Base-by-base conservation (phyloP, 2,113 vertebrate genomes). In the Protobothrops mucrosquamatus region DNA sequence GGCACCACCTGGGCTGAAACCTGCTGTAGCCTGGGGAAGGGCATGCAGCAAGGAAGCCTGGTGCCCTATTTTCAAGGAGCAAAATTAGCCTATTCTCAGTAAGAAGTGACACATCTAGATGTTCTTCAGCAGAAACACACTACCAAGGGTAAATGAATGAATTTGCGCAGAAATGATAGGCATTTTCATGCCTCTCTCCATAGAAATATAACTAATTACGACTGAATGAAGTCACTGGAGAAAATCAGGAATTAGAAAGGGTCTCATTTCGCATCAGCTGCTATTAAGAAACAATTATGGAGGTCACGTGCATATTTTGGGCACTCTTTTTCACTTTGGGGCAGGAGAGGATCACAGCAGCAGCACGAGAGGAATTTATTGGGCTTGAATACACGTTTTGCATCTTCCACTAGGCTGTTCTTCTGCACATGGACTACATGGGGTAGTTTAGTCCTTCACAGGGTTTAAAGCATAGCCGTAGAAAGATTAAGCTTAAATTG, bases 211-310 rank as follows among this genome's bases (percentile, higher is more conserved):
- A 15, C 2, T n/a, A 3, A 22, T 8, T n/a, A 88, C 4, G 29
- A 26, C 14, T 9, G 7, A 4, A 89, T 1, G 26, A 56, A 89
- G 24, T 26, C 26, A n/a, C 51, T 29, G 20, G 34, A 52, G 34
- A 10, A 14, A 46, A 39, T 64, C 26, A 64, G 61, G 1, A 23
- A 11, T 6, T 10, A 52, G 22, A 43, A 85, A 11, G 74, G 94
- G 18, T 0, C 0, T 1, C 8, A 2, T 90, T 85, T 6, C 22
- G 89, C 11, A 2, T 48, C 87, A 3, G 0, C 85, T 0, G 0
- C 18, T 92, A 46, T 3, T 2, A 56, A 85, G 23, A n/a, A 20
- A 26, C 24, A 39, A 9, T 24, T 0, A 39, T 0, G 11, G 43
- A 46, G 46, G 23, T 22, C 3, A 26, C 4, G 0, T 10, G 39